These are phyloP conservation scores for Gandaritis pyraliata DNA, from an alignment of 2,888 invertebrate genomes.

Conservation along the genomic window DNA sequence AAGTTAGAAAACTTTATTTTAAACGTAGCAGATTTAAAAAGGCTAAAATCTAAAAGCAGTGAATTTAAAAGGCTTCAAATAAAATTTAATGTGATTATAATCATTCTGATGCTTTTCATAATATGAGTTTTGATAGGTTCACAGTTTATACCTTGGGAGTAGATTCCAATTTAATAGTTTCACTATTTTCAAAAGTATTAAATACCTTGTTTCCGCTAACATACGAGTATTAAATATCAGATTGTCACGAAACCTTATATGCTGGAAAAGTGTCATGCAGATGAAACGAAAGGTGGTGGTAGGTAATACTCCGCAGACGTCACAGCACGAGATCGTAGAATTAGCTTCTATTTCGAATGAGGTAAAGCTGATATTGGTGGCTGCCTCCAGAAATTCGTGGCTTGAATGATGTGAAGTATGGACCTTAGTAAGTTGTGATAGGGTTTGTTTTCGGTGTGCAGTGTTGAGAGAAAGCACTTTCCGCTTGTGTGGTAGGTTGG, in stretches of 20 bases:
- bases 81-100: neutral
- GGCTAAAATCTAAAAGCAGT: too few relatives aligned
- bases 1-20: too few relatives aligned
- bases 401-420: constrained; percentile 42
- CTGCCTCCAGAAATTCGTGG: constrained; percentile 21
- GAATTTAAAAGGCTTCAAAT: neutral
- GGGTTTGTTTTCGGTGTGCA: constrained; percentile 57
- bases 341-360: constrained; percentile 52
- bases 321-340: constrained; percentile 52
- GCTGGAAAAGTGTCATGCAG: constrained; percentile 71
- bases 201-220: constrained; percentile 24
- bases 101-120: neutral
- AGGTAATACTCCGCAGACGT: constrained; percentile 64
- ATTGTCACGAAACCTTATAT: constrained; percentile 60
- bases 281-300: constrained; percentile 65
- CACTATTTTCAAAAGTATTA: constrained; percentile 29
- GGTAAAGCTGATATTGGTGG: constrained; percentile 57
- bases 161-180: too few relatives aligned
- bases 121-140: too few relatives aligned
- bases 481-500: constrained; percentile 71
- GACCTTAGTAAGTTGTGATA: constrained; percentile 58
- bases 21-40: neutral
- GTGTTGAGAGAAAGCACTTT: constrained; percentile 80
- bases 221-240: constrained; percentile 68
- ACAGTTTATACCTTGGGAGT: neutral